Evolutionary conservation across 1,140 invertebrate species (phyloP), one percentile per base, ranked within the genome.

Genomic region (Ceratoteleas bidentatus): DNA sequence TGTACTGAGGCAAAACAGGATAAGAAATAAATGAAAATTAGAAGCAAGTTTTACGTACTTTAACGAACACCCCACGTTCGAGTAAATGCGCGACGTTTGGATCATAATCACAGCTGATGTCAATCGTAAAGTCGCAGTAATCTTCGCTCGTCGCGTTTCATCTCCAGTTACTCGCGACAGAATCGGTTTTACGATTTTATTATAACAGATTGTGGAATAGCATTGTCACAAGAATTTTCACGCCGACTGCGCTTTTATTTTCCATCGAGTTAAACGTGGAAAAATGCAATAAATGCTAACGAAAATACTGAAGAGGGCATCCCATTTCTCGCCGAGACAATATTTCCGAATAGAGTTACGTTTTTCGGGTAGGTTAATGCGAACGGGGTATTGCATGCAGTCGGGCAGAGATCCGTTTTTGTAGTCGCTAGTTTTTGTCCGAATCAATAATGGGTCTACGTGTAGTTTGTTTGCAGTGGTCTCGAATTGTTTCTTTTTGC

Each of bases 391-490:
- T 61, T 32, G 8, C 7, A 15, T 36, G 6, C 15, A 52, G 56
- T 70, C 3, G 6, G 13, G 15, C 57, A 4, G 54, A 43, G 62
- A 66, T 60, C 69, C 49, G 33, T 72, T 57, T 78, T 74, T 56
- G 36, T 33, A 53, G 14, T 78, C 58, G 57, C 33, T 34, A 57
- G 50, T 78, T 66, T 79, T 65, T 65, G 32, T 7, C 16, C 34
- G n/a, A 70, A 74, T 81, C 58, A 81, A 74, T 74, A 81, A 81
- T 81, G 58, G 52, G 74, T 57, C 61, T 61, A 60, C 49, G 32
- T 66, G 58, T 62, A 62, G 64, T 74, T 74, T 69, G 58, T 74
- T 75, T 70, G 78, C 40, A 16, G 57, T 62, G 16, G 62, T 64
- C 50, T 74, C 54, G 69, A 58, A 69, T 74, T 68, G 68, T 81